Evolutionary conservation across 1,140 invertebrate species (phyloP).

Genomic region (Uloborus diversus): DNA sequence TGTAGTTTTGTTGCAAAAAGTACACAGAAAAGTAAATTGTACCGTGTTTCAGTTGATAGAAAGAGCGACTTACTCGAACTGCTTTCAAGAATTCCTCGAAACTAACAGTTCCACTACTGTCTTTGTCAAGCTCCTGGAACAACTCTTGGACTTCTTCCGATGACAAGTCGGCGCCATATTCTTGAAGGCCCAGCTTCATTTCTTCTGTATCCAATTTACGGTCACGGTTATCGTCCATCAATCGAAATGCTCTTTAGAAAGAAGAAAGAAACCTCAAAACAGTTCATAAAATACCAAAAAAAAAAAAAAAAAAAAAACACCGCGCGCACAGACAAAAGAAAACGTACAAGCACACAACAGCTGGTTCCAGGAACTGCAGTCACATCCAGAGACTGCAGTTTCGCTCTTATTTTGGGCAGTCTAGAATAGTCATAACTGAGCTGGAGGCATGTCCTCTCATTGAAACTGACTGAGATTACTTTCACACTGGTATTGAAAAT

Average conservation of each 20-base stretch:
- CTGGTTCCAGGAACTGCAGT: not conserved
- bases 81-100: conserved; percentile 88
- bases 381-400: not conserved
- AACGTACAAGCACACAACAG: not conserved
- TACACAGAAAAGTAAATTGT: not conserved
- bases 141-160: conserved; percentile 74
- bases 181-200: conserved; percentile 80
- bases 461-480: too few relatives aligned
- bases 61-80: conserved; percentile 79
- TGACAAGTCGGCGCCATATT: conserved; percentile 74
- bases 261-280: not conserved
- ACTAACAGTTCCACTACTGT: conserved; percentile 83
- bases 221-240: conserved; percentile 92
- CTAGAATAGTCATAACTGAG: too few relatives aligned
- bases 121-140: conserved; percentile 82
- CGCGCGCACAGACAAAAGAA: not conserved
- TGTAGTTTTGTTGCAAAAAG: too few relatives aligned
- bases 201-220: conserved; percentile 84
- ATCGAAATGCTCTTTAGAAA: conserved; percentile 79
- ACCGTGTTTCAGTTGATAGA: too few relatives aligned
- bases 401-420: too few relatives aligned
- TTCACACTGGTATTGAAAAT: too few relatives aligned
- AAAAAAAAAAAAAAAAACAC: not conserved
- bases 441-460: too few relatives aligned
- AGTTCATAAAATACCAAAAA: not conserved